These are phyloP conservation scores for Macrobrachium nipponense DNA, from an alignment of 1,140 invertebrate genomes.

Conservation along the genomic window DNA sequence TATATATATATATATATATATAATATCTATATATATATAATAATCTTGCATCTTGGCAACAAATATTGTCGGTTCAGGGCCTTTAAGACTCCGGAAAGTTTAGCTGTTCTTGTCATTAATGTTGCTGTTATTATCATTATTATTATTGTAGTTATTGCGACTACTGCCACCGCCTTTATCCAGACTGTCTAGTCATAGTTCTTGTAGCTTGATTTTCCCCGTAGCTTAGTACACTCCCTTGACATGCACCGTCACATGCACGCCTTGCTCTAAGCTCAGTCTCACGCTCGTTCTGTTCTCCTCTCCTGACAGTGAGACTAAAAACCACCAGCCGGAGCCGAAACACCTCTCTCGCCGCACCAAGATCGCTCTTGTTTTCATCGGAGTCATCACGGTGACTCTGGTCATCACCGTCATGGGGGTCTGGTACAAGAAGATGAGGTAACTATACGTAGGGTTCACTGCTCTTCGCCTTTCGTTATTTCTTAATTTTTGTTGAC, in stretches of 20 bases:
- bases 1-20: conserved; percentile 7
- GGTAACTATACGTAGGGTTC: background rate
- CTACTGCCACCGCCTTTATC: no score
- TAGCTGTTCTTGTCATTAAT: no score
- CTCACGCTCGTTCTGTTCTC: background rate
- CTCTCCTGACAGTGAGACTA: background rate
- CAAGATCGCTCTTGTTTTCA: background rate
- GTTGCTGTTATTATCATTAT: no score
- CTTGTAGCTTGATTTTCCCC: background rate
- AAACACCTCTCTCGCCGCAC: background rate
- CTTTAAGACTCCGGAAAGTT: no score
- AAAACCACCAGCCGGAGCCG: no score
- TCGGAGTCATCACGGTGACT: background rate
- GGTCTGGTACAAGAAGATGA: conserved; percentile 28
- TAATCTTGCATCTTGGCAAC: no score
- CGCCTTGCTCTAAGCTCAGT: background rate
- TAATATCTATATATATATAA: background rate
- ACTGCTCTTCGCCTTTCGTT: background rate
- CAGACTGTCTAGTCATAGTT: no score
- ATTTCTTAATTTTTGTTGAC: background rate
- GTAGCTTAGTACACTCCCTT: background rate
- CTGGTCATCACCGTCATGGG: background rate
- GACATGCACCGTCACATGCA: background rate
- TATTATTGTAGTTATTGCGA: no score
- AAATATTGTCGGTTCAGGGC: no score